A percentile compares a stretch with the other conserved stretches of the same genome.
phyloP scores from a whole-genome alignment of 2,113 vertebrate species.

The Diadophis punctatus region DNA sequence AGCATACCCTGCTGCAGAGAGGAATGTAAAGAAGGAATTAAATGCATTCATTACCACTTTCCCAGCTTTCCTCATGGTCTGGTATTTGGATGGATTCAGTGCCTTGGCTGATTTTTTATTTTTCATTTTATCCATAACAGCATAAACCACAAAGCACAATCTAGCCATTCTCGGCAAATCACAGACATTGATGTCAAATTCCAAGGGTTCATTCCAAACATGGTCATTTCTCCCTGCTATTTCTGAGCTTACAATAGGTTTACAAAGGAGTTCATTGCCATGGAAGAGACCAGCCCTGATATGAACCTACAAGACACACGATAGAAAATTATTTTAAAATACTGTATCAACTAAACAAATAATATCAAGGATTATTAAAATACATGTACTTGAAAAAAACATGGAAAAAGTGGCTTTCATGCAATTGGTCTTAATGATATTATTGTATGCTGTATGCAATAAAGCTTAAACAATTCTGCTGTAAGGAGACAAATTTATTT shows the following conservation, averaged over 20 bases:
- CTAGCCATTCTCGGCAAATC: slow-evolving; percentile 96
- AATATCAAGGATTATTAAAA: background rate
- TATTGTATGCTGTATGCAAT: background rate
- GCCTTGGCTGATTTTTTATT: slow-evolving; percentile 91
- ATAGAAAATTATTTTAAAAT: background rate
- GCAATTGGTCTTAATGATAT: background rate
- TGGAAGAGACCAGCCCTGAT: slow-evolving; percentile 97
- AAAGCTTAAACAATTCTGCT: background rate
- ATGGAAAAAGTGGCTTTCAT: background rate
- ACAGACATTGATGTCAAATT: slow-evolving; percentile 89
- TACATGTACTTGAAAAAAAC: background rate
- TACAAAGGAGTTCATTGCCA: slow-evolving; percentile 92
- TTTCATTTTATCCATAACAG: slow-evolving; percentile 94
- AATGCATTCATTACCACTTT: slow-evolving; percentile 83
- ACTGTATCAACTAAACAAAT: background rate
- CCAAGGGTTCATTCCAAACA: slow-evolving; percentile 84
- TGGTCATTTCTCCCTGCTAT: slow-evolving; percentile 87
- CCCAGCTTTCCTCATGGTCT: slow-evolving; percentile 96
- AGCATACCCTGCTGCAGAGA: background rate
- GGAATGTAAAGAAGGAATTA: slow-evolving; percentile 13
- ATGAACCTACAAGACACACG: slow-evolving; percentile 77
- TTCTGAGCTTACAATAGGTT: slow-evolving; percentile 87
- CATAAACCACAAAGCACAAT: slow-evolving; percentile 93
- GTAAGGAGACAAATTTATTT: background rate
- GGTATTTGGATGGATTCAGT: slow-evolving; percentile 87